phyloP scores from a whole-genome alignment of 2,113 vertebrate genomes.

The Leiothrix lutea region DNA sequence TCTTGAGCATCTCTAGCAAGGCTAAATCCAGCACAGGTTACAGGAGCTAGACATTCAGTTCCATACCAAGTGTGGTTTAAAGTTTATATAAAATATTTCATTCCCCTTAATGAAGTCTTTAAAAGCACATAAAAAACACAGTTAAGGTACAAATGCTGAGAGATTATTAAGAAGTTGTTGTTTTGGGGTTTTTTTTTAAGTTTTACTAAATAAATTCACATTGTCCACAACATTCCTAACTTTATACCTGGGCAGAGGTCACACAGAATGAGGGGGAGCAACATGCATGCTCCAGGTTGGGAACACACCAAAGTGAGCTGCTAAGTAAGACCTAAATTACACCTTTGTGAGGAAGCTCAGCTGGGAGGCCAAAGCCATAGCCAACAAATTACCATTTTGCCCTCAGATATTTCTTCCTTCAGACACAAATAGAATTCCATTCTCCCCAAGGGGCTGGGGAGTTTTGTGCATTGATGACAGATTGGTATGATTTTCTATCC shows the following conservation, averaged over 20 bases:
- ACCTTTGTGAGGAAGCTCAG: neutral
- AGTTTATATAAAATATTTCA: neutral
- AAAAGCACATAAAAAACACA: neutral
- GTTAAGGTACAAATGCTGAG: neutral
- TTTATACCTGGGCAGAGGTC: neutral
- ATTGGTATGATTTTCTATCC: neutral
- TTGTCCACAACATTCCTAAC: neutral
- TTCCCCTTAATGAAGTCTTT: neutral
- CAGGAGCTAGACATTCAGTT: neutral
- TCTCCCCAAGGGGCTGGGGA: neutral
- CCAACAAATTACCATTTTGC: neutral
- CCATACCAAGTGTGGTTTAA: neutral
- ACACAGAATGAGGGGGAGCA: fast-evolving
- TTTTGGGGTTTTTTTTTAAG: neutral
- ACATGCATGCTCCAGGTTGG: neutral
- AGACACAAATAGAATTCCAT: neutral
- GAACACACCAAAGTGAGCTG: neutral
- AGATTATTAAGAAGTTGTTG: neutral
- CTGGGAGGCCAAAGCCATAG: neutral
- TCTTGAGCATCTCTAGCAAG: neutral
- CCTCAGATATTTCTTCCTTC: neutral
- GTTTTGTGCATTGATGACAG: neutral
- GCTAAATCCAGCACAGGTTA: neutral
- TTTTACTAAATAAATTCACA: neutral
- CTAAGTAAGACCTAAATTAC: neutral